Base-by-base conservation (phyloP, 2,797 vertebrate genomes). In the Choloepus didactylus region DNA sequence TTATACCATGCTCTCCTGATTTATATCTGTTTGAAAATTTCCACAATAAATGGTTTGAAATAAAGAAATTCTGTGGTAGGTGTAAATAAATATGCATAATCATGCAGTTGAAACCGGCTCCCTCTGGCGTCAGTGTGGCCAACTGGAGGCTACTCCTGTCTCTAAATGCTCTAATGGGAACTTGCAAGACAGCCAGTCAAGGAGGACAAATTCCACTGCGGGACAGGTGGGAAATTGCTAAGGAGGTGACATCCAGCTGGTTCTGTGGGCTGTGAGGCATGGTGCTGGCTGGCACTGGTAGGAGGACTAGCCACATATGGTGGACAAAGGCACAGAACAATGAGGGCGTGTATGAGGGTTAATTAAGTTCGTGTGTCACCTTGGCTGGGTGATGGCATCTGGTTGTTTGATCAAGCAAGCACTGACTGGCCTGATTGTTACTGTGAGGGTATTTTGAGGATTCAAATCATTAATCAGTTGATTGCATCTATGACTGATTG, bases 181-280 rank as follows among this genome's bases (percentile, higher is more conserved):
- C 89, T 84, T 67, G 15, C 62, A 2, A 51, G 87, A 73, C 19
- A 5, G 15, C 14, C 27, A 60, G n/a, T 54, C 41, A 38, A 41
- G 62, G 72, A 31, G 41, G 85, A 23, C 2, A n/a, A 44, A 16
- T 23, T 76, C 16, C 19, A 14, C 44, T 82, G 0, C 6, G 56
- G 18, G 5, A 12, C 11, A 9, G 64, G 62, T 25, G 41, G 15
- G 67, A 27, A 4, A 29, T 44, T 14, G 25, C 51, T 7, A 38
- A 11, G 29, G 31, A 4, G 9, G 54, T 9, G 6, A 3, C 8
- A 7, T 27, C 9, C 3, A 56, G 10, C 41, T 0, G 11, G 14
- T 10, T 14, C 59, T 44, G 54, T 15, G 44, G 21, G n/a, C 85
- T 6, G 3, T 6, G 38, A 21, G 1, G 3, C 9, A 4, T 9